phyloP scores from a whole-genome alignment of 2,888 invertebrate genomes.

The Cecidostiba fungosa region DNA sequence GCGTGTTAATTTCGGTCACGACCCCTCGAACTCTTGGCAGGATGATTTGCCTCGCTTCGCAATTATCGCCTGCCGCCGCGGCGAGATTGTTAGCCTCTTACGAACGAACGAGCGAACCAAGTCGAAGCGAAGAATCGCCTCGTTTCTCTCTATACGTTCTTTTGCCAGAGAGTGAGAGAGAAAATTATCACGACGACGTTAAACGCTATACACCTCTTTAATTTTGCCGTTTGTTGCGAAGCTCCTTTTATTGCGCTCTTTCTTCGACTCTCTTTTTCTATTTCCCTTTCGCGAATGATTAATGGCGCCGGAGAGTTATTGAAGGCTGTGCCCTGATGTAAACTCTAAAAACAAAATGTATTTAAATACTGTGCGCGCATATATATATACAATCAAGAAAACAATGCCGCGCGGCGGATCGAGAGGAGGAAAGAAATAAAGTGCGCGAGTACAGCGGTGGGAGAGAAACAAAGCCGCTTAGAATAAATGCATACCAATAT shows the following conservation, averaged over 20 bases:
- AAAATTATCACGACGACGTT: constrained; percentile 64
- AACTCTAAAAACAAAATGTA: constrained; percentile 49
- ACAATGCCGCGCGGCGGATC: constrained; percentile 33
- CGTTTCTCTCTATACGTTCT: constrained; percentile 46
- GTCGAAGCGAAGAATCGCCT: constrained; percentile 50
- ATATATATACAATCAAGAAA: constrained; percentile 51
- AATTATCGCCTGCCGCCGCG: constrained; percentile 64
- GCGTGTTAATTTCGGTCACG: constrained; percentile 67
- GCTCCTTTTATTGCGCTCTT: neutral
- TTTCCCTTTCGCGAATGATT: constrained; percentile 61
- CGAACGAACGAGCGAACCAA: constrained; percentile 54
- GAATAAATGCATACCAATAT: constrained; percentile 59
- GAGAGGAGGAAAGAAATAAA: constrained; percentile 36
- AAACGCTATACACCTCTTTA: constrained; percentile 59
- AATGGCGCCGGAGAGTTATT: constrained; percentile 56
- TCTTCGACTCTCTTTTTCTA: constrained; percentile 15
- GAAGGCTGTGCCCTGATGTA: constrained; percentile 24
- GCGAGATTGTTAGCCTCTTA: constrained; percentile 64
- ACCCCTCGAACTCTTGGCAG: constrained; percentile 65
- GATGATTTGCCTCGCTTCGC: constrained; percentile 64
- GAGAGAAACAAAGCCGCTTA: constrained; percentile 57
- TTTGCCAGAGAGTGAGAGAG: constrained; percentile 53
- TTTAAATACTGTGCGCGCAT: constrained; percentile 42
- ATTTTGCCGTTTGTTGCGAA: constrained; percentile 61
- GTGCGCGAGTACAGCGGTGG: neutral